Base-by-base conservation (phyloP, 2,113 vertebrate genomes). In the Corythaeola cristata region DNA sequence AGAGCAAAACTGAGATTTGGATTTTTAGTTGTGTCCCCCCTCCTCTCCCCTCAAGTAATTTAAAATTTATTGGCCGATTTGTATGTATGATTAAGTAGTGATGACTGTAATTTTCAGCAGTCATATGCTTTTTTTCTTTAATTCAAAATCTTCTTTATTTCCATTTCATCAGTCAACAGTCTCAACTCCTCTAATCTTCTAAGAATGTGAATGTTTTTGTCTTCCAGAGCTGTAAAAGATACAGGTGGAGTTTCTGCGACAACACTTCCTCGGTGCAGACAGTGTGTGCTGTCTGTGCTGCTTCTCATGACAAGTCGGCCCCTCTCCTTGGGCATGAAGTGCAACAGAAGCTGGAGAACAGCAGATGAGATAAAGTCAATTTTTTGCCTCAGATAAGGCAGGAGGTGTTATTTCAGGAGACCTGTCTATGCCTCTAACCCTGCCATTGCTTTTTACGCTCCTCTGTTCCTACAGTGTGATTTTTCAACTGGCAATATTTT, bases 221-320 rank as follows among this genome's bases (percentile, higher is more conserved):
- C 41, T 93, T 79, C 62, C 82, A 55, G 68, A 86, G 64, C 37
- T 72, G 49, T 63, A 53, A 78, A 58, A 88, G 63, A 16, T 41
- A 37, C 41, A 95, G 88, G 90, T 90, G 85, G 79, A 86, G 68
- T 52, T 95, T 89, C 90, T 82, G 56, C 86, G 64, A 88, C 86
- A 62, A 27, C 79, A 80, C 26, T 94, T 81, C 62, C 30, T 75
- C 5, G 1, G 20, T 69, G 71, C 41, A 84, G 41, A 8, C 37
- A 62, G 20, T 4, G 1, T 32, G 15, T 2, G 7, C 78, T 73
- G 28, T 58, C 85, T 87, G 39, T 0, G 0, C 63, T 64, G 56
- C 80, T 79, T 50, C 58, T 83, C 4, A 0, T 60, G 49, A 21
- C 67, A 14, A 44, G 35, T 49, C 1, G 0, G 39, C 67, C 67